Evolutionary conservation across 2,113 vertebrate species (phyloP).

Genomic region (Cryptotis parvus): DNA sequence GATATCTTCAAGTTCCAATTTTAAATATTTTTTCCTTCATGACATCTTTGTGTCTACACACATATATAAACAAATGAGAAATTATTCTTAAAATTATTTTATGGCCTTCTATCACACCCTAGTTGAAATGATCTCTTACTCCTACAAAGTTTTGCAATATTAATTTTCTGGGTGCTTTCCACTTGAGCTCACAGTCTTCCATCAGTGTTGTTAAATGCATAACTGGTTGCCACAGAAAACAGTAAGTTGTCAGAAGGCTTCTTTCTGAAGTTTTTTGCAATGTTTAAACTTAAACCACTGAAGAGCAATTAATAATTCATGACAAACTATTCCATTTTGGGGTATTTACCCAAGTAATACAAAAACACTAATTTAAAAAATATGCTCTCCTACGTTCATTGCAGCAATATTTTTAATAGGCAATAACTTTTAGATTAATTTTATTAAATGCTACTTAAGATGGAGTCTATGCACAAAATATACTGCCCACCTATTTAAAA

Average conservation of each 20-base stretch:
- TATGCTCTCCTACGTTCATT: neutral
- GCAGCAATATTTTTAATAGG: neutral
- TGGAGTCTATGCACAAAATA: neutral
- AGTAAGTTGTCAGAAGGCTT: neutral
- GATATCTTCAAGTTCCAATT: neutral
- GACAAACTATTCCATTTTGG: neutral
- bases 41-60: neutral
- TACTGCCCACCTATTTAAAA: neutral
- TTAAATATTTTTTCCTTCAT: neutral
- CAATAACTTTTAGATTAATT: neutral
- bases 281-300: constrained; percentile 2
- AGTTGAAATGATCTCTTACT: neutral
- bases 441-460: neutral
- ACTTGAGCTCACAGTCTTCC: neutral
- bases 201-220: neutral
- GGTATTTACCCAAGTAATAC: neutral
- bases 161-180: neutral
- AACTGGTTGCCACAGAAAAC: constrained; percentile 30
- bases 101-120: neutral
- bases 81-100: constrained; percentile 30
- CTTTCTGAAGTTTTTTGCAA: neutral
- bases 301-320: constrained; percentile 11
- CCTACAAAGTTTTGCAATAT: neutral
- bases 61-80: neutral
- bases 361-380: neutral